Conservation (phyloP, 2,797 vertebrate species). For the Dendrocincla fuliginosa region DNA sequence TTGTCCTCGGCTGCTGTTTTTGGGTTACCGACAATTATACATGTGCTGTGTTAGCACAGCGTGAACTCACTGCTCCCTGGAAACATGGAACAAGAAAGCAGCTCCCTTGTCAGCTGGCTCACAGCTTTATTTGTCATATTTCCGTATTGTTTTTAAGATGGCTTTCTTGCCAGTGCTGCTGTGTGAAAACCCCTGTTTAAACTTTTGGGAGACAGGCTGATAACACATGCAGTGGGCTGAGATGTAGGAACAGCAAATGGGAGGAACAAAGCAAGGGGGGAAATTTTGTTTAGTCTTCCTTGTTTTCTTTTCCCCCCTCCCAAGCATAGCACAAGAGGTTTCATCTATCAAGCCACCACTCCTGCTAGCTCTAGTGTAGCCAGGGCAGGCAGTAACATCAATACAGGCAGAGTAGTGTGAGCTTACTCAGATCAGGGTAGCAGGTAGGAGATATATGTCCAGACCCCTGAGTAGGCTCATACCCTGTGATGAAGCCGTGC, state of each 20-base stretch:
- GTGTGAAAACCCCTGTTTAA: background rate
- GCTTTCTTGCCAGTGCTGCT: background rate
- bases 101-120: background rate
- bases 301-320: too few species aligned
- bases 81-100: background rate
- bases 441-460: fast-evolving
- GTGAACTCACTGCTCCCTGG: background rate
- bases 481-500: background rate
- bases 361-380: background rate
- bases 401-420: fast-evolving
- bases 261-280: background rate
- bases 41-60: background rate
- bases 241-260: background rate
- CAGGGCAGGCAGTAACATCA: background rate
- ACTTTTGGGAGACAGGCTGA: background rate
- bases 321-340: background rate
- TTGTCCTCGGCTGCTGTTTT: background rate
- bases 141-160: background rate
- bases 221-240: background rate
- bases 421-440: background rate
- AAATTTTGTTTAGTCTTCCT: background rate
- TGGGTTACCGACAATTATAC: background rate
- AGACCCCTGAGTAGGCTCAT: background rate
- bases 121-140: background rate
- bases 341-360: background rate